Evolutionary conservation across 1,140 invertebrate species (phyloP), one percentile per base, ranked within the genome.

Genomic region (Brachystomella parvula): DNA sequence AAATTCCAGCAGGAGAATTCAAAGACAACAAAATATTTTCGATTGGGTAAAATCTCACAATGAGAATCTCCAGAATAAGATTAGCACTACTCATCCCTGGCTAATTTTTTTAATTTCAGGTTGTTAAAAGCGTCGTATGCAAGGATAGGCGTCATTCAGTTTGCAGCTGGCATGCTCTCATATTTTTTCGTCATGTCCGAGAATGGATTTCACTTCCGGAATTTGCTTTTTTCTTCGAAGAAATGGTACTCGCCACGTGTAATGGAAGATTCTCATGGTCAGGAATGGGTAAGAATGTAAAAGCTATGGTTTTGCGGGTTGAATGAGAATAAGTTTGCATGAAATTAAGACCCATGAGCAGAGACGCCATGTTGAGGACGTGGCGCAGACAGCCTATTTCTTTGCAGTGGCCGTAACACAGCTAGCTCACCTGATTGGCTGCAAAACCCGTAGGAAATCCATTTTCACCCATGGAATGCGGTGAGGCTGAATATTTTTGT

Each of bases 131-230:
- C 78, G 12, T 83, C 67, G 77, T 83, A 80, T 79, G 77, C 64
- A 81, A 83, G 75, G 83, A 83, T 75, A 82, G 82, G 21, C 83
- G 83, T 73, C 73, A 76, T 67, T 81, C 81, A 39, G 24, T 53
- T 53, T 53, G 49, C 21, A 68, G 61, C 32, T 82, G 31, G 81
- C 57, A 65, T 3, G 72, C 80, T 63, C 79, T 81, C 26, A 73
- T 83, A n/a, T 74, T 82, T 58, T 74, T 74, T 49, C 64, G 79
- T 61, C 24, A 15, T 15, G 9, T 53, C 21, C 3, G 21, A 15
- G 24, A 53, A 53, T 53, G 49, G 49, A 19, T 53, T 53, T 24
- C 49, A 24, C 49, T 15, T 53, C 24, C 3, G 21, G 24, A 26
- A 53, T 24, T 19, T 53, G 24, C 24, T 53, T 24, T 53, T 53